phyloP scores from a whole-genome alignment of 1,140 invertebrate species.

The Potamilus streckersoni region DNA sequence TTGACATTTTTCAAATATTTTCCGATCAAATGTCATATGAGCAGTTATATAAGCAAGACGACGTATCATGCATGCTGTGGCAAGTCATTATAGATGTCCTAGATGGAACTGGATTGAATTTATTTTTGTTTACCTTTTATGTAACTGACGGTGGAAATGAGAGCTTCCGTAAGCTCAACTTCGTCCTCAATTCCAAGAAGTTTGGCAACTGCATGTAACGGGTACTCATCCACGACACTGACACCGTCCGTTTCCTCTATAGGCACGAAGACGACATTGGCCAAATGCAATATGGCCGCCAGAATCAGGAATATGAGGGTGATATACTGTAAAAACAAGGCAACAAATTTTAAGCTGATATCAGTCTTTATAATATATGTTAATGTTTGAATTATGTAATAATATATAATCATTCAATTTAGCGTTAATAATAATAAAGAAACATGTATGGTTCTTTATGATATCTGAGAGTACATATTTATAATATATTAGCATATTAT shows the following conservation, averaged over 20 bases:
- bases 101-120: too few species aligned
- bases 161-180: constrained; percentile 51
- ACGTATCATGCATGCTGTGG: background rate
- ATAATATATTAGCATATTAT: too few species aligned
- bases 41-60: too few species aligned
- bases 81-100: too few species aligned
- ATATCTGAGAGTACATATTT: too few species aligned
- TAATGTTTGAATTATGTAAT: too few species aligned
- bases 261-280: constrained; percentile 83
- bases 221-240: constrained; percentile 50
- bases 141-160: constrained; percentile 49
- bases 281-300: constrained; percentile 89
- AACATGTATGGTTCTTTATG: too few species aligned
- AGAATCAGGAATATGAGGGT: constrained; percentile 86
- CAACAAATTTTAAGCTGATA: background rate
- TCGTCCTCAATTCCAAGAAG: constrained; percentile 51
- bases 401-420: too few species aligned
- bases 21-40: too few species aligned
- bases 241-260: constrained; percentile 67
- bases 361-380: too few species aligned
- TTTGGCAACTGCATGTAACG: constrained; percentile 51
- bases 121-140: constrained; percentile 43
- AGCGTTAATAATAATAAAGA: too few species aligned
- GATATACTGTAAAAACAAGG: constrained; percentile 81
- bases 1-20: too few species aligned